phyloP scores from a whole-genome alignment of 2,797 vertebrate genomes.

The Myotis daubentonii region DNA sequence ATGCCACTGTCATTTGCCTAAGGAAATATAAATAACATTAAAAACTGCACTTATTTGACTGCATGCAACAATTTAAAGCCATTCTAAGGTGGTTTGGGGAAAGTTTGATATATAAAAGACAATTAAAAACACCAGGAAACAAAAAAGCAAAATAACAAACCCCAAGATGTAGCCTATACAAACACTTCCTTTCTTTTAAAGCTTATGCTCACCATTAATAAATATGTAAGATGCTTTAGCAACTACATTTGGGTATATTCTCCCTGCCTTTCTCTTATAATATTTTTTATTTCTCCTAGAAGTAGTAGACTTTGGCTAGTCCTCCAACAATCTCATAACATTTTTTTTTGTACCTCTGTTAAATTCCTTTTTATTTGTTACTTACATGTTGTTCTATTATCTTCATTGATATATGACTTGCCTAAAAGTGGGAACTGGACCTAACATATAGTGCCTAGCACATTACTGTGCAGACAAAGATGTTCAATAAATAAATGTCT shows the following conservation, averaged over 20 bases:
- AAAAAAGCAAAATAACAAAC: constrained; percentile 6
- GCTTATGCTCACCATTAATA: background rate
- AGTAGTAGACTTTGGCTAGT: background rate
- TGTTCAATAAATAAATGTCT: background rate
- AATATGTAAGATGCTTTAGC: background rate
- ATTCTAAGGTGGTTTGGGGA: background rate
- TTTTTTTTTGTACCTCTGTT: background rate
- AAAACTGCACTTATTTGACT: constrained; percentile 69
- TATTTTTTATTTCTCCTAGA: background rate
- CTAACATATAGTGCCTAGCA: background rate
- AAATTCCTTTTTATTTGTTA: background rate
- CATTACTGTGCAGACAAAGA: background rate
- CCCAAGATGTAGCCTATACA: background rate
- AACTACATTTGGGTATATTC: background rate
- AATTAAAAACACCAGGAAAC: background rate
- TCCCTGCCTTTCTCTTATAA: background rate
- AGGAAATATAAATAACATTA: constrained; percentile 75
- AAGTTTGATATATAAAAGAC: background rate
- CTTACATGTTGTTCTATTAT: background rate
- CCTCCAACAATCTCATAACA: background rate
- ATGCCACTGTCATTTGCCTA: constrained; percentile 98
- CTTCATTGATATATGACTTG: background rate
- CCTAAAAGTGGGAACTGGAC: background rate
- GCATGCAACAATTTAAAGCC: constrained; percentile 69
- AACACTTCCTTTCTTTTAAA: constrained; percentile 2